Conservation (phyloP, 2,888 invertebrate genomes). For the Ichneumoninae sp. region DNA sequence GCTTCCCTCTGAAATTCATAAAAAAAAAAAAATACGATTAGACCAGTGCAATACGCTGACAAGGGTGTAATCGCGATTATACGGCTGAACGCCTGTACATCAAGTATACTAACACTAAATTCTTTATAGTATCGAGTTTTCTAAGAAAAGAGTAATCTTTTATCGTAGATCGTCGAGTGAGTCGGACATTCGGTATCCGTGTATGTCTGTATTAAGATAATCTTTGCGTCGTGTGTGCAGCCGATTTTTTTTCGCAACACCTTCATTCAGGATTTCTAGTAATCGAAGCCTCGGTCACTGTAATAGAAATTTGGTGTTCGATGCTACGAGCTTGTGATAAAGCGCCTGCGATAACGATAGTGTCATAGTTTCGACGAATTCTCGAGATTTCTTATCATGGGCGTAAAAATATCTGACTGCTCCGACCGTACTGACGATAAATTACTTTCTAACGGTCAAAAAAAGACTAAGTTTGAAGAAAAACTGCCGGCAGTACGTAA, state of each 20-base stretch:
- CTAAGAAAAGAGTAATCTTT: not conserved
- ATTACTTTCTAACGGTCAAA: not conserved
- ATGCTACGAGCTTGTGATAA: slow-evolving; percentile 19
- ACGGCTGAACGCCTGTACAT: not conserved
- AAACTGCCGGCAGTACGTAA: not conserved
- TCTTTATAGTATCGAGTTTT: not conserved
- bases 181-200: slow-evolving; percentile 20
- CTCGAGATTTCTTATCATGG: slow-evolving; percentile 1
- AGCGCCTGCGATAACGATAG: slow-evolving; percentile 38
- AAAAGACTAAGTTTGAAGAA: not conserved
- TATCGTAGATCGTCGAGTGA: slow-evolving; percentile 13
- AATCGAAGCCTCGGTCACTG: not conserved
- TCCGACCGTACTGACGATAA: not conserved
- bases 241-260: not conserved
- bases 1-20: slow-evolving; percentile 29
- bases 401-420: not conserved
- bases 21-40: slow-evolving; percentile 13
- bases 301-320: not conserved
- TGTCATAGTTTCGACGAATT: slow-evolving; percentile 15
- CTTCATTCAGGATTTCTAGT: not conserved
- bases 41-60: not conserved
- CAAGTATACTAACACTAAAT: not conserved
- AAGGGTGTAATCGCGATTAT: slow-evolving; percentile 9
- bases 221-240: slow-evolving; percentile 11
- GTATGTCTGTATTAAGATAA: not conserved